Conservation (phyloP, 2,888 invertebrate species). For the Caenorhabditis sinica region DNA sequence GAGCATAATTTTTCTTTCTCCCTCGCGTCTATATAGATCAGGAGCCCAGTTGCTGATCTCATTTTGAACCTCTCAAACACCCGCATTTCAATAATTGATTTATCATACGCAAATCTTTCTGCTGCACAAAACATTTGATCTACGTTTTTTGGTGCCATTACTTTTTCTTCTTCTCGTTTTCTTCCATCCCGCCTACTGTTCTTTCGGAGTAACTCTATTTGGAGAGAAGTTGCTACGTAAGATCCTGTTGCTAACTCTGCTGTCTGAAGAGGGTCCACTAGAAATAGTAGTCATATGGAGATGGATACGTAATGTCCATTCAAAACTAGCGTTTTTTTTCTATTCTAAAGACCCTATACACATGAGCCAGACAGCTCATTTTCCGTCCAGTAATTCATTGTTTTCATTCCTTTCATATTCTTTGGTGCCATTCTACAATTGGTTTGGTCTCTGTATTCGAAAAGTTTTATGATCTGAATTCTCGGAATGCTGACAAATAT, state of each 20-base stretch:
- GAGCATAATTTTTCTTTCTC: conserved; percentile 11
- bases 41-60: conserved; percentile 15
- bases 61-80: conserved; percentile 18
- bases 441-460: not conserved
- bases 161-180: not conserved
- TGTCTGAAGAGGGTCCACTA: not conserved
- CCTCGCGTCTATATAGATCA: not conserved
- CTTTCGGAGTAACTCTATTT: conserved; percentile 23
- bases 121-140: not conserved
- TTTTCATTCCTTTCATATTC: conserved; percentile 12
- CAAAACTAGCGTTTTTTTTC: not conserved
- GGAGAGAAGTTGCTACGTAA: not conserved
- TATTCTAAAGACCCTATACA: not conserved
- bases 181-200: conserved; percentile 14
- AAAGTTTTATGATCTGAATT: conserved; percentile 23
- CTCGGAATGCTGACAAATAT: conserved; percentile 22
- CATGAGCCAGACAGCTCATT: conserved; percentile 26
- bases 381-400: not conserved
- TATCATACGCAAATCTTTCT: conserved; percentile 36
- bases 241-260: not conserved
- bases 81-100: not conserved
- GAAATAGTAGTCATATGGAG: not conserved
- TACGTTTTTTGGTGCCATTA: conserved; percentile 35
- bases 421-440: conserved; percentile 21
- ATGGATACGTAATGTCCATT: not conserved